Conservation (phyloP, 2,888 invertebrate species). For the Drosophila rubida region DNA sequence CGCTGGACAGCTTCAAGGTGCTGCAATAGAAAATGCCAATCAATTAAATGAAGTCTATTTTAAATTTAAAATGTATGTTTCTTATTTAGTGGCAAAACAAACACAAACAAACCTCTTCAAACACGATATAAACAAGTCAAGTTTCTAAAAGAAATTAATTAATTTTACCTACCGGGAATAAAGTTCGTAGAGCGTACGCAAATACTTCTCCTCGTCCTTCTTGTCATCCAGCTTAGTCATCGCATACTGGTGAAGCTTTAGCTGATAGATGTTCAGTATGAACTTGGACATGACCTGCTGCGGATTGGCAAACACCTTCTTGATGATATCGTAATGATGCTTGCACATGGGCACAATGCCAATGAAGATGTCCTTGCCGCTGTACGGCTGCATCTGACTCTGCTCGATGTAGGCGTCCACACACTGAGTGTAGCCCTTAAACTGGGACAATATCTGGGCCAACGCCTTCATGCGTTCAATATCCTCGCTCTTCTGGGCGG, state of each 20-base stretch:
- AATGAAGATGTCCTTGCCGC: conserved; percentile 95
- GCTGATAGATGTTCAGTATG: conserved; percentile 96
- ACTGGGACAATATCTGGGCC: conserved; percentile 95
- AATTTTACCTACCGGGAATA: conserved; percentile 90
- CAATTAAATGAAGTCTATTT: too few relatives aligned
- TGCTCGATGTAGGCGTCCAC: conserved; percentile 98
- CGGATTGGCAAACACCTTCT: conserved; percentile 96
- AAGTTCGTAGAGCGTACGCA: conserved; percentile 94
- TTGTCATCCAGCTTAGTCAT: conserved; percentile 93
- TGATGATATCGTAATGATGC: conserved; percentile 92
- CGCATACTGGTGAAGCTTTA: conserved; percentile 94
- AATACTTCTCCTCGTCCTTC: conserved; percentile 93
- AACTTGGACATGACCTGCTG: conserved; percentile 99
- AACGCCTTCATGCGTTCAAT: conserved; percentile 96
- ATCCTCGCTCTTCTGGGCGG: conserved; percentile 94
- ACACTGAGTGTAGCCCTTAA: conserved; percentile 98
- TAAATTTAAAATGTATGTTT: too few relatives aligned
- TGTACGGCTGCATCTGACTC: conserved; percentile 95
- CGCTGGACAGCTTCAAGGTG: conserved; percentile 90
- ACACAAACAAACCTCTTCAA: too few relatives aligned
- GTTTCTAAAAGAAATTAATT: too few relatives aligned
- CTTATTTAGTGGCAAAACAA: too few relatives aligned
- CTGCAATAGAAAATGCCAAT: conserved; percentile 85
- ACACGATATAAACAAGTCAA: too few relatives aligned
- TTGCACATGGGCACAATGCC: conserved; percentile 95